Base-by-base conservation (phyloP, 2,113 vertebrate species). In the Callipepla californica region DNA sequence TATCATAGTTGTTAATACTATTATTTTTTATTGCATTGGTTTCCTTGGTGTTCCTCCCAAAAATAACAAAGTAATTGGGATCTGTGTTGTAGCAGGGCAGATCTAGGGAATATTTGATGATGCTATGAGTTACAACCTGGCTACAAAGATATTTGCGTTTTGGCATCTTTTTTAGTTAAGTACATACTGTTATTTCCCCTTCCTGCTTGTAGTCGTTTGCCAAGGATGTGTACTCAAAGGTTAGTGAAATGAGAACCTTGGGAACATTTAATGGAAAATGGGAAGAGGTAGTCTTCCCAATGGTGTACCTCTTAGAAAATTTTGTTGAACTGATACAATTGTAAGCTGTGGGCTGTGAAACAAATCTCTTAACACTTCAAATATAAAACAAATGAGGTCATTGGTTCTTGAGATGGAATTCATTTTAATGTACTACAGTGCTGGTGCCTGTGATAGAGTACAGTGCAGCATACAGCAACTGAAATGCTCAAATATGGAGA, bases 41-140 rank as follows among this genome's bases (percentile, higher is more conserved):
- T 89, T 91, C 44, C 30, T 77, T 67, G 53, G 25, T 68, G 20
- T 80, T 85, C 30, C 36, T 58, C n/a, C 87, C 59, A 85, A 85
- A 93, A 78, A 59, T 28, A 80, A 14, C 22, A 34, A 83, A 66
- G 26, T 74, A 55, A 36, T 70, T 70, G 74, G 8, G 25, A 57
- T 28, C 48, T 82, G 55, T 63, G 18, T 34, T 85, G 25, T 45
- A 78, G 42, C 65, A 83, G 22, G 87, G 47, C 55, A 76, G 36
- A 58, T 66, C 23, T 58, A 70, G 59, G 34, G 61, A 63, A 66
- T 32, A 7, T 75, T 86, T 85, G 23, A 53, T 73, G 70, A 48
- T 84, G 36, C 10, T 34, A 2, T 50, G 75, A 63, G 7, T 73
- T 92, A 80, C 40, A 82, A 38, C 42, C 21, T 85, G 30, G 26